These are phyloP conservation scores for Ips nitidus DNA, from an alignment of 1,140 invertebrate genomes.

Conservation along the genomic window DNA sequence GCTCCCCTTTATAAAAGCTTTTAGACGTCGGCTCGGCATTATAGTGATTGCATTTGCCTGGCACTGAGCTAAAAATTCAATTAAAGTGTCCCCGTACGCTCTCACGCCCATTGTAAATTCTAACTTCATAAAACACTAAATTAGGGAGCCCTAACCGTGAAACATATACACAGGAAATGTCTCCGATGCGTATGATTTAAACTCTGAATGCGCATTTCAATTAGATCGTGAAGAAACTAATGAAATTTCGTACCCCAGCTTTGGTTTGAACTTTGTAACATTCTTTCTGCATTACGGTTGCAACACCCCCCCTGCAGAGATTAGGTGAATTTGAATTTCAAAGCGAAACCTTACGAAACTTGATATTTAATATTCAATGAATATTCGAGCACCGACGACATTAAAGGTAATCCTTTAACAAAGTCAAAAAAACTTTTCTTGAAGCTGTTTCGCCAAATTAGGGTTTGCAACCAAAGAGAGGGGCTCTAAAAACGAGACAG, in stretches of 20 bases:
- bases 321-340: no score
- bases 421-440: no score
- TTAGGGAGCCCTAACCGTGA: slow-evolving; percentile 34
- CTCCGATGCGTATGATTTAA: slow-evolving; percentile 39
- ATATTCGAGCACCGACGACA: no score
- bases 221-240: slow-evolving; percentile 35
- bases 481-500: no score
- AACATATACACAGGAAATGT: slow-evolving; percentile 37
- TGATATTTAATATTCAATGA: no score
- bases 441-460: no score
- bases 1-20: slow-evolving; percentile 35
- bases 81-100: slow-evolving; percentile 29
- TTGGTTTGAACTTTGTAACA: slow-evolving; percentile 12
- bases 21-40: slow-evolving; percentile 33
- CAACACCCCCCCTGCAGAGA: slow-evolving; percentile 2
- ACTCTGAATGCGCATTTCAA: slow-evolving; percentile 35
- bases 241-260: slow-evolving; percentile 34
- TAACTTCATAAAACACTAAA: slow-evolving; percentile 39
- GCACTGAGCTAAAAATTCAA: slow-evolving; percentile 37
- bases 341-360: no score
- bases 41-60: slow-evolving; percentile 36
- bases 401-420: no score
- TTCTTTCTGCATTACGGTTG: slow-evolving; percentile 31
- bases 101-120: slow-evolving; percentile 27
- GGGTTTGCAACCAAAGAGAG: no score